Evolutionary conservation across 2,113 vertebrate genomes (phyloP).

Genomic region (Gasterosteus nipponicus): DNA sequence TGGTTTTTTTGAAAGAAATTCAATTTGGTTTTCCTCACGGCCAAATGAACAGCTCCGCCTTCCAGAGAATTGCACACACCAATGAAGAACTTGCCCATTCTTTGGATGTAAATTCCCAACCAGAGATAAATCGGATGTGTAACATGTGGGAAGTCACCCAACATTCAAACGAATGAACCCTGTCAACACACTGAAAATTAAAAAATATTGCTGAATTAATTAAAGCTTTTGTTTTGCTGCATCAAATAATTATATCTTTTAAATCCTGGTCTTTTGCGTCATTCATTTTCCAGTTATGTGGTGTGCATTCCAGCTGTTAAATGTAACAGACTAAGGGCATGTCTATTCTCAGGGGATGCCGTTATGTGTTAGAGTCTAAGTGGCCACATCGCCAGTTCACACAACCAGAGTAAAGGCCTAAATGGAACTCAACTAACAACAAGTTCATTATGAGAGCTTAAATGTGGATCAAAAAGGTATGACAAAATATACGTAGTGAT

Average conservation of each 20-base stretch:
- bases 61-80: conserved; percentile 16
- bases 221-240: too few relatives aligned
- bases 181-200: background rate
- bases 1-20: background rate
- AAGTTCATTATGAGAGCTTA: background rate
- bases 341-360: background rate
- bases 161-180: conserved; percentile 14
- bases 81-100: background rate
- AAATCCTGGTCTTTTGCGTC: background rate
- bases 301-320: background rate
- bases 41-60: background rate
- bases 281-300: background rate
- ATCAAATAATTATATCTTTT: background rate
- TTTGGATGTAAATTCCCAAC: conserved; percentile 43
- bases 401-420: background rate
- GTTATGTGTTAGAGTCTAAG: background rate
- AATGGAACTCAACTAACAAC: background rate
- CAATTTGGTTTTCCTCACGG: background rate
- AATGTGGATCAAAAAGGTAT: background rate
- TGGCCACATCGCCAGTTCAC: too few relatives aligned
- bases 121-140: background rate
- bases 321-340: background rate
- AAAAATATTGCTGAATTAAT: background rate
- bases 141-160: conserved; percentile 42
- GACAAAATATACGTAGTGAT: background rate